Base-by-base conservation (phyloP, 2,888 invertebrate species). In the Drosophila paranaensis region DNA sequence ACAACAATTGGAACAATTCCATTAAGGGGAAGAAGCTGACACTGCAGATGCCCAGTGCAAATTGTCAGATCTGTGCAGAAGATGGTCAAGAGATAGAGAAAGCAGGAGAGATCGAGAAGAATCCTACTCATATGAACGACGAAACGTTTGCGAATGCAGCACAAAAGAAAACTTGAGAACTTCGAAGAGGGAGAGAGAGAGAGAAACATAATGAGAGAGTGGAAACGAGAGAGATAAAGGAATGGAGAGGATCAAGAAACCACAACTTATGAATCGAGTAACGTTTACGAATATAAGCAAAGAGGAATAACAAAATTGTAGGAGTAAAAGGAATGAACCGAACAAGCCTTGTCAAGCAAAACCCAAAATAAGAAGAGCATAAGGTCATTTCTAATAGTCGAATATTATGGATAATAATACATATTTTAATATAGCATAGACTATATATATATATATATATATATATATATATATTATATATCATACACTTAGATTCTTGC, bases 1-100 rank as follows among this genome's bases (percentile, higher is more conserved):
- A n/a, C 35, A 42, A 58, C 55, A 74, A 69, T 54, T 56, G 71
- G 30, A 54, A 43, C 70, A 58, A 60, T 46, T 51, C 51, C 56
- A 75, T 56, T 62, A 13, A 35, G 50, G 16, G 33, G 35, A 16
- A 30, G 27, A 2, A 16, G 50, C 50, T 50, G 16, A 16, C 16
- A 33, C 33, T 33, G 33, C 33, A 50, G 20, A 6, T 35, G 50
- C 50, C 13, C 50, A 13, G 20, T 35, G 50, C 35, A 11, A 35
- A 35, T 39, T n/a, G 39, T 6, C 11, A 30, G 33, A 9, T 5
- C 8, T 2, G 9, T 53, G 20, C 20, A 25, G 1, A 35, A 37
- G 20, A 6, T 25, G n/a, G 3, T 3, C 6, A 13, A 25, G 20
- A 13, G 3, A 43, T 2, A 25, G 6, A 16, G 16, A 42, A 16